Percentiles rank a stretch among this genome's conserved stretches.
These are phyloP conservation scores for Zingel zingel DNA, from an alignment of 2,113 vertebrate species.

Conservation along the genomic window DNA sequence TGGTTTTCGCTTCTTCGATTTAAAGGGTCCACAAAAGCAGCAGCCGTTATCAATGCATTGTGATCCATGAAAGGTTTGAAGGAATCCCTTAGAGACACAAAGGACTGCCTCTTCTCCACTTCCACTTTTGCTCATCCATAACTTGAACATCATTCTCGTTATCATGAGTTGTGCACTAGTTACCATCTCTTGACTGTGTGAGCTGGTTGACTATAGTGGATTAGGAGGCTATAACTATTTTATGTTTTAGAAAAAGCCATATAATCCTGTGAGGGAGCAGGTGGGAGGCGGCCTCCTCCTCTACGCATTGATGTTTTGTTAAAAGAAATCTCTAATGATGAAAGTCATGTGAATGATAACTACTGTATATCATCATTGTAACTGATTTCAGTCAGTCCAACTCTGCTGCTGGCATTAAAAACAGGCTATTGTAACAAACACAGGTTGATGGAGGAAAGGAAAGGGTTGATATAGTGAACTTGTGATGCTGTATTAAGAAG, in stretches of 20 bases:
- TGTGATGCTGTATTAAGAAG: neutral
- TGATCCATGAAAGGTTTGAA: constrained; percentile 3
- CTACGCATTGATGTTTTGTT: constrained; percentile 20
- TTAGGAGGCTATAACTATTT: constrained; percentile 27
- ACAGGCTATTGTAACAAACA: neutral
- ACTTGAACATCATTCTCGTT: neutral
- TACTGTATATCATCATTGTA: constrained; percentile 3
- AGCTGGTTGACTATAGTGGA: neutral
- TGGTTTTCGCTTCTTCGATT: neutral
- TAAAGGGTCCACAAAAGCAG: neutral
- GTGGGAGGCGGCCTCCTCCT: constrained; percentile 36
- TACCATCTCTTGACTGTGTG: constrained; percentile 8
- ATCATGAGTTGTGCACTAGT: neutral
- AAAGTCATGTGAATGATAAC: constrained; percentile 24
- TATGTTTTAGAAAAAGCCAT: constrained; percentile 68
- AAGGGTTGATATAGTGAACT: neutral
- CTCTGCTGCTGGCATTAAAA: constrained; percentile 6
- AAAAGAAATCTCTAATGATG: constrained; percentile 17
- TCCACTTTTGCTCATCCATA: neutral
- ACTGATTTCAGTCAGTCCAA: constrained; percentile 9
- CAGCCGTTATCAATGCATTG: neutral
- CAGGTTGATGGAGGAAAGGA: neutral
- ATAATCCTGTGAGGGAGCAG: constrained; percentile 35
- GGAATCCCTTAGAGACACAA: constrained; percentile 35
- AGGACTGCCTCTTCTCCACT: neutral